Percentiles rank a stretch among this genome's conserved stretches.
These are phyloP conservation scores for Xiphophorus maculatus DNA, from an alignment of 2,113 vertebrate genomes.

Conservation along the genomic window DNA sequence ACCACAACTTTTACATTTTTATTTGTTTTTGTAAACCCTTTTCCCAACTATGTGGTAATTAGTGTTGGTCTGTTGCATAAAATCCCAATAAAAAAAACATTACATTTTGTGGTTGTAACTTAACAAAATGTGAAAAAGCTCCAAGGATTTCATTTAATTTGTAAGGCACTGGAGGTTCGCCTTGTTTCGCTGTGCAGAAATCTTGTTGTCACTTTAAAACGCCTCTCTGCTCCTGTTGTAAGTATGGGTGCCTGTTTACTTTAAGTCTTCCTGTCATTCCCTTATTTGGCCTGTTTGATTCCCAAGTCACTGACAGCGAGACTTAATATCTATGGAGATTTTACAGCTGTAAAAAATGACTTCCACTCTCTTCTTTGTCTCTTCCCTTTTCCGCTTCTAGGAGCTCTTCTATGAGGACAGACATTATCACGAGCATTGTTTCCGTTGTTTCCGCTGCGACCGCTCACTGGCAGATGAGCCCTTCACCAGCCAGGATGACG, in stretches of 20 bases:
- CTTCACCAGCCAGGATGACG: constrained; percentile 94
- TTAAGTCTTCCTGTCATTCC: constrained; percentile 2
- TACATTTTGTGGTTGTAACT: background rate
- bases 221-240: constrained; percentile 18
- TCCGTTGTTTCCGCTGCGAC: constrained; percentile 96
- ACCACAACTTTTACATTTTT: background rate
- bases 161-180: background rate
- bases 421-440: constrained; percentile 97
- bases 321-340: background rate
- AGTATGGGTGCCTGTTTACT: constrained; percentile 7
- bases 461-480: constrained; percentile 93
- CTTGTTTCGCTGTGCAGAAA: constrained; percentile 15
- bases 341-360: constrained; percentile 22
- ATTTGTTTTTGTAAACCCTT: background rate
- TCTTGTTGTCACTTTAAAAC: constrained; percentile 35
- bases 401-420: constrained; percentile 97
- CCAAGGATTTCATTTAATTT: background rate
- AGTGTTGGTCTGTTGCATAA: background rate
- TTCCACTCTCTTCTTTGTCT: constrained; percentile 7
- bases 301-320: background rate
- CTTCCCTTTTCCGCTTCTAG: constrained; percentile 65
- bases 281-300: background rate
- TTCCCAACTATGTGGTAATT: background rate
- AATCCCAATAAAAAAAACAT: background rate
- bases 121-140: background rate